Percentiles rank a stretch among this genome's conserved stretches.
These are phyloP conservation scores for Leuciscus waleckii DNA, from an alignment of 2,797 vertebrate genomes.

Conservation along the genomic window DNA sequence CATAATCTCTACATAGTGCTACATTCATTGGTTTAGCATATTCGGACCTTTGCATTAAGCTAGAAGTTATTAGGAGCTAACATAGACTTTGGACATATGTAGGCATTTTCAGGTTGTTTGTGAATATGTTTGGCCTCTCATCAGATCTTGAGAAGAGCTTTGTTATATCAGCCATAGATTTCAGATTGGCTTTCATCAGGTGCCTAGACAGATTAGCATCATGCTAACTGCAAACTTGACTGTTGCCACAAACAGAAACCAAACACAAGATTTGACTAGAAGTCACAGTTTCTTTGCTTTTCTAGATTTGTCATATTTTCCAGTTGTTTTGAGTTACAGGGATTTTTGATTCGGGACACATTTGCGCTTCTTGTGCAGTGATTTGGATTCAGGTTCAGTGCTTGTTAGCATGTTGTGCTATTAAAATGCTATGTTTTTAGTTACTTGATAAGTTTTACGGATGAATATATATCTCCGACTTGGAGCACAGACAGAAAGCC, in stretches of 20 bases:
- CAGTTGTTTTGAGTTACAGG: background rate
- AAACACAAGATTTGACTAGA: background rate
- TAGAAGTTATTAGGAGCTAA: background rate
- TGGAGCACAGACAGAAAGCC: too few species aligned
- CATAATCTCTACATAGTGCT: background rate
- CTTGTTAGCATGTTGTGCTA: background rate
- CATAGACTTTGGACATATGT: background rate
- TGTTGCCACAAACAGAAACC: background rate
- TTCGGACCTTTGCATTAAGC: background rate
- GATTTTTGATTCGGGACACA: background rate
- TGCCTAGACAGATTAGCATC: background rate
- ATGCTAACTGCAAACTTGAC: background rate
- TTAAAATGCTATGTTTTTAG: background rate
- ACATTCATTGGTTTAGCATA: background rate
- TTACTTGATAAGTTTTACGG: background rate
- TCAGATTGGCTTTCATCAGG: background rate
- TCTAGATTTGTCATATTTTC: background rate
- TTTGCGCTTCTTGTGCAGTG: background rate
- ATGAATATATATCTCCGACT: background rate
- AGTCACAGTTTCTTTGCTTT: background rate
- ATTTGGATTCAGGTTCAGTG: background rate
- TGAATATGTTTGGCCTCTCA: background rate
- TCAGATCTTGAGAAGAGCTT: conserved; percentile 1
- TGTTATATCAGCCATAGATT: background rate
- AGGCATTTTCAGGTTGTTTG: background rate